Conservation (phyloP, 1,140 invertebrate genomes). For the Notospermus geniculatus region DNA sequence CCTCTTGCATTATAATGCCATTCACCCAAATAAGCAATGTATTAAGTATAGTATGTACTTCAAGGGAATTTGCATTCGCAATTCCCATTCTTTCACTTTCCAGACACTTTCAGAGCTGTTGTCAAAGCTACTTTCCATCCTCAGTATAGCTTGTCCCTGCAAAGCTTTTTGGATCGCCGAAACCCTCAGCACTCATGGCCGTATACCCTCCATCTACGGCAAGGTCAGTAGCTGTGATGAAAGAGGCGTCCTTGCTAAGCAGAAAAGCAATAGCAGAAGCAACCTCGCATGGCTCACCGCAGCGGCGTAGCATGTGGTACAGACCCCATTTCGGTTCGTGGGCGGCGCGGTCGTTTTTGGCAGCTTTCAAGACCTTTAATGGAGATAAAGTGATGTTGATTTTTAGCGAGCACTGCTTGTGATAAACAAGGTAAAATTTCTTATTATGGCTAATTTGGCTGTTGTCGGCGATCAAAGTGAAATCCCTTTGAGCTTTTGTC, state of each 20-base stretch:
- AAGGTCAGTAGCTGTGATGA: slow-evolving; percentile 17
- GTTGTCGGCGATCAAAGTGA: not conserved
- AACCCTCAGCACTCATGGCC: slow-evolving; percentile 15
- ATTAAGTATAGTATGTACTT: too few species aligned
- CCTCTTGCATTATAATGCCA: too few species aligned
- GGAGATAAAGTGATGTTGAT: too few species aligned
- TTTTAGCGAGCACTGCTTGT: too few species aligned
- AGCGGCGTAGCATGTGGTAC: slow-evolving; percentile 13
- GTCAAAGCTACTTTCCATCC: too few species aligned
- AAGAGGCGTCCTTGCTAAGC: slow-evolving; percentile 16
- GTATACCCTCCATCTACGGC: slow-evolving; percentile 17
- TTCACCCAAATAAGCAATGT: too few species aligned
- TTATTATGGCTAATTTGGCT: too few species aligned
- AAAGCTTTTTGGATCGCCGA: not conserved
- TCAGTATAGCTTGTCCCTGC: slow-evolving; percentile 10
- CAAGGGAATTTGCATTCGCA: too few species aligned
- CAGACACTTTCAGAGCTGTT: too few species aligned
- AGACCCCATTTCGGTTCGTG: not conserved
- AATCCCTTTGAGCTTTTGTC: too few species aligned
- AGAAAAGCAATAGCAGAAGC: slow-evolving; percentile 16
- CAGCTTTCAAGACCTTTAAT: slow-evolving; percentile 14
- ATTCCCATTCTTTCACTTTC: too few species aligned
- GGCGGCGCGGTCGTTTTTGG: slow-evolving; percentile 5
- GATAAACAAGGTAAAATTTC: too few species aligned
- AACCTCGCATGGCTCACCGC: slow-evolving; percentile 15